Evolutionary conservation across 2,888 invertebrate species (phyloP).

Genomic region (Gibbula magus): DNA sequence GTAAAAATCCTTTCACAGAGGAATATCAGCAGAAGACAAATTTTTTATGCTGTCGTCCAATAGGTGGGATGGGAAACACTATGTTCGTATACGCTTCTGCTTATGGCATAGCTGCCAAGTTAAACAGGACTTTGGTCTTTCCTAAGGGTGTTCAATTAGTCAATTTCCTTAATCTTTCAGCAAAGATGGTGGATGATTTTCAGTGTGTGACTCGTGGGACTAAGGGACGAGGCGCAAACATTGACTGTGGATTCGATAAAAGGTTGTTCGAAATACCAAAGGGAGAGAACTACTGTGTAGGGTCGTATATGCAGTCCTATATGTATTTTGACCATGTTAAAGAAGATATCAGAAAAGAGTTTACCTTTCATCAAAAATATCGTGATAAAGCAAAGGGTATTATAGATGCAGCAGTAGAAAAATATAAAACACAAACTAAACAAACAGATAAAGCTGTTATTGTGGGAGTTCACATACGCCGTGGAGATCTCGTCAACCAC

Average conservation of each 20-base stretch:
- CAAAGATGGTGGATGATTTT: neutral
- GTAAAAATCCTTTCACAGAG: neutral
- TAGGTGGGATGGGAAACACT: conserved; percentile 50
- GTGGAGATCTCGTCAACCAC: conserved; percentile 29
- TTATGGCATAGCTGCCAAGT: conserved; percentile 45
- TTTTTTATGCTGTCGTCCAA: conserved; percentile 24
- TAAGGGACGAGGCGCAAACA: neutral
- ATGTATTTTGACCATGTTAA: conserved; percentile 26
- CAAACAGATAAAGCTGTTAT: neutral
- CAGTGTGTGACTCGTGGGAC: neutral
- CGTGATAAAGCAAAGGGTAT: neutral
- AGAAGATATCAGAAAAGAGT: conserved; percentile 22
- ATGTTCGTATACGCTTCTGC: conserved; percentile 56
- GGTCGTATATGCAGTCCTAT: conserved; percentile 28
- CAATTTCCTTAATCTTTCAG: neutral
- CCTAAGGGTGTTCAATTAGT: conserved; percentile 28
- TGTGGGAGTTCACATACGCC: conserved; percentile 37
- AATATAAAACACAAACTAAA: neutral
- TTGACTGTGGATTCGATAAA: conserved; percentile 21
- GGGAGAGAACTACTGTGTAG: neutral
- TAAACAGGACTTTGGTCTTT: conserved; percentile 36
- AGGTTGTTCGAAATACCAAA: neutral
- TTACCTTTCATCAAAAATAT: conserved; percentile 16
- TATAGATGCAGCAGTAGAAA: neutral
- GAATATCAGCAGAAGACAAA: neutral